These are phyloP conservation scores for Thymelicus sylvestris DNA, from an alignment of 2,888 invertebrate species.

Conservation along the genomic window DNA sequence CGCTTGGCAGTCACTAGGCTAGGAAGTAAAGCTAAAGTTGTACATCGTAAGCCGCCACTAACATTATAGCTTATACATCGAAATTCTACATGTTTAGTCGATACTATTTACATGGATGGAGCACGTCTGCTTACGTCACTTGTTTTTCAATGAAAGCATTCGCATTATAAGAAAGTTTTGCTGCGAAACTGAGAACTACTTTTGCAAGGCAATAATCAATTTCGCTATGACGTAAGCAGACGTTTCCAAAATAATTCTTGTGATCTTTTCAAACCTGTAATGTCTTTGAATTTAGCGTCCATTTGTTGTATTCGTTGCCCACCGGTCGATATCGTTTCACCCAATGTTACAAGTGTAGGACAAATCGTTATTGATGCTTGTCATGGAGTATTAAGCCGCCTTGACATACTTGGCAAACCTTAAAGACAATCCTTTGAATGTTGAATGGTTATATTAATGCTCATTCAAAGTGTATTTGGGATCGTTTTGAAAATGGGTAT, in stretches of 20 bases:
- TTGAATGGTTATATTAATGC: too few species aligned
- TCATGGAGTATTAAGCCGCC: too few species aligned
- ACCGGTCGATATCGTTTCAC: slow-evolving; percentile 12
- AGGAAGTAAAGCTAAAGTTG: slow-evolving; percentile 10
- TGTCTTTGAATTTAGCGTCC: slow-evolving; percentile 27
- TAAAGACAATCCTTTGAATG: too few species aligned
- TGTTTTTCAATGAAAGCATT: neutral
- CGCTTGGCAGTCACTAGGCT: slow-evolving; percentile 33
- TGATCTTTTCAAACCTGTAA: slow-evolving; percentile 20
- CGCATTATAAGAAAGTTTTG: too few species aligned
- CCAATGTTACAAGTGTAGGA: neutral
- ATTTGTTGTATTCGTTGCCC: slow-evolving; percentile 30
- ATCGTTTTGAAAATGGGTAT: neutral
- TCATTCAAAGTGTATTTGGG: neutral
- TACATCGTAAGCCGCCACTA: slow-evolving; percentile 31
- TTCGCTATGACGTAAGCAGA: slow-evolving; percentile 9
- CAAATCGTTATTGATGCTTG: too few species aligned
- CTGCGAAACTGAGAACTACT: too few species aligned
- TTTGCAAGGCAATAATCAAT: too few species aligned
- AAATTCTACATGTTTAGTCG: slow-evolving; percentile 21
- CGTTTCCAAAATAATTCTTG: slow-evolving; percentile 18
- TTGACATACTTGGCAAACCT: too few species aligned
- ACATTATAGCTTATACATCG: slow-evolving; percentile 24
- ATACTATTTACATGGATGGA: slow-evolving; percentile 29
- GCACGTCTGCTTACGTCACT: slow-evolving; percentile 21